These are phyloP conservation scores for Trissonchulus latispiculum DNA, from an alignment of 2,888 invertebrate genomes.

Conservation along the genomic window DNA sequence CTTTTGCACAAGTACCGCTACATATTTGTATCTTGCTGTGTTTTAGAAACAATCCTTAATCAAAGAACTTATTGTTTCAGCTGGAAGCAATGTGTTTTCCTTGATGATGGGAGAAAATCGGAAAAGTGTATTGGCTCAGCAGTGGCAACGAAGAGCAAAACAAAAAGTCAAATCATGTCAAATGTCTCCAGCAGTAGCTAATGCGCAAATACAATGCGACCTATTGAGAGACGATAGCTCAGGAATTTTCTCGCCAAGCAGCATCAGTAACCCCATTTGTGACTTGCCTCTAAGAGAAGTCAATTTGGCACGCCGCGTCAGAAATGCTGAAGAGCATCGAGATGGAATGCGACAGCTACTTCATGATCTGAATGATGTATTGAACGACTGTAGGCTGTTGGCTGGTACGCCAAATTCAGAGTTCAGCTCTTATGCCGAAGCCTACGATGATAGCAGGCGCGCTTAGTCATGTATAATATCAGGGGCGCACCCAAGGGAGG, in stretches of 20 bases:
- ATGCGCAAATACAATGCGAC: background rate
- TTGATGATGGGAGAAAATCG: background rate
- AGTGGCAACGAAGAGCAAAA: background rate
- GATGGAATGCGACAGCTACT: background rate
- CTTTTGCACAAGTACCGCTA: too few species aligned
- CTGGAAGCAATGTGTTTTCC: background rate
- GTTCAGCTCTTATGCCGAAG: too few species aligned
- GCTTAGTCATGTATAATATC: too few species aligned
- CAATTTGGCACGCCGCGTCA: background rate
- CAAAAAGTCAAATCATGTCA: background rate
- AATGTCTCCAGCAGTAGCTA: background rate
- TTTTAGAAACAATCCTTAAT: too few species aligned
- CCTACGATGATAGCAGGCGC: too few species aligned
- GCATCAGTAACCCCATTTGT: too few species aligned
- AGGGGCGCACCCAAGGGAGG: too few species aligned
- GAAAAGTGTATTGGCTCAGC: background rate
- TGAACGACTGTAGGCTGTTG: background rate
- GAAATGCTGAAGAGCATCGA: background rate
- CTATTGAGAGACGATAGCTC: background rate
- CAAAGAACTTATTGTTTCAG: too few species aligned
- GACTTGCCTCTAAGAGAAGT: background rate
- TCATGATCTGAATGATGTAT: background rate
- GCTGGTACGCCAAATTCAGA: background rate
- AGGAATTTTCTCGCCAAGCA: too few species aligned
- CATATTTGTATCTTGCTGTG: too few species aligned